Conservation (phyloP, 2,797 vertebrate genomes). For the Poeciliopsis turneri region DNA sequence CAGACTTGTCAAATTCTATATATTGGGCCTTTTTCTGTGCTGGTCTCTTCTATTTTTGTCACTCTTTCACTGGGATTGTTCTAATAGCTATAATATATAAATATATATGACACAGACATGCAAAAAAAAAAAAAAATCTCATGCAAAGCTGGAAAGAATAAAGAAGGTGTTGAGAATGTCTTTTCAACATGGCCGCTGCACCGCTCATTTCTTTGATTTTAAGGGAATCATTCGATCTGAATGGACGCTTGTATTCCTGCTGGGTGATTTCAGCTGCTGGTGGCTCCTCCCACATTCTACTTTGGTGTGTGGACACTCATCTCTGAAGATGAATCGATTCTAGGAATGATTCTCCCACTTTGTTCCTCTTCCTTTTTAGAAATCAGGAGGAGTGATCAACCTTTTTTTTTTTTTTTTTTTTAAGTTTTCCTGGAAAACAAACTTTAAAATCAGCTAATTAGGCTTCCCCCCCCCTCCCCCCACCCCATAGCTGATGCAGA, state of each 20-base stretch:
- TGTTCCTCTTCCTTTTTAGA: background rate
- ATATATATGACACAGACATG: background rate
- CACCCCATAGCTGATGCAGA: background rate
- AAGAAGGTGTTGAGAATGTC: background rate
- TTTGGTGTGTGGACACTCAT: background rate
- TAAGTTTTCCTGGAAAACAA: background rate
- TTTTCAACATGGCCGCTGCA: background rate
- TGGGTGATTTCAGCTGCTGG: background rate
- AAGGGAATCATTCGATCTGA: background rate
- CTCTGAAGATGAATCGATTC: background rate
- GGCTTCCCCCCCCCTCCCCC: background rate
- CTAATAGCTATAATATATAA: slow-evolving; percentile 1
- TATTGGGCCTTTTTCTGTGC: slow-evolving; percentile 47
- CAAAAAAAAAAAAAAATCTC: background rate
- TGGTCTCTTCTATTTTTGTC: slow-evolving; percentile 61
- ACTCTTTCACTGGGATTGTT: slow-evolving; percentile 7
- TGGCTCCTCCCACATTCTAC: background rate
- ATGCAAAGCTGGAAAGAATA: background rate
- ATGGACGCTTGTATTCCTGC: background rate
- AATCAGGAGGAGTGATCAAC: background rate
- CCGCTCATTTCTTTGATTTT: background rate
- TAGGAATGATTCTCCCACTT: background rate
- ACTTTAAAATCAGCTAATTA: background rate
- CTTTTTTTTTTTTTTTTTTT: background rate
- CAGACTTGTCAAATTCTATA: slow-evolving; percentile 59